Evolutionary conservation across 1,140 invertebrate species (phyloP).

Genomic region (Plodia interpunctella): DNA sequence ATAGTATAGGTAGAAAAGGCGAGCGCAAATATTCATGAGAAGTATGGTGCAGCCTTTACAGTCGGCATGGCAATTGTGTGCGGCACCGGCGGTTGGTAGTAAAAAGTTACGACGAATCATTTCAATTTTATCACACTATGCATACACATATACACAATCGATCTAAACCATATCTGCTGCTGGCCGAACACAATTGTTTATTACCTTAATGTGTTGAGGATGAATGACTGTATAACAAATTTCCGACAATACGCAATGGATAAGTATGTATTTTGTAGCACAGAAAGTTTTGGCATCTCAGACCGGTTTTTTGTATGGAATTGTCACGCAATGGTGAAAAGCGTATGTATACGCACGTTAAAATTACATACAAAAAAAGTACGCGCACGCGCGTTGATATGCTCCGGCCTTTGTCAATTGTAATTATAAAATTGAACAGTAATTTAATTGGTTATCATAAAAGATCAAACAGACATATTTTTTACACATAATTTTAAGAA

Average conservation of each 20-base stretch:
- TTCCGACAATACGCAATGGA: too few species aligned
- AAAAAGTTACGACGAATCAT: too few species aligned
- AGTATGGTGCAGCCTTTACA: not conserved
- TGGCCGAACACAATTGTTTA: not conserved
- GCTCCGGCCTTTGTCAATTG: constrained; percentile 17
- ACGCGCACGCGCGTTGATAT: too few species aligned
- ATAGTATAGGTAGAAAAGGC: too few species aligned
- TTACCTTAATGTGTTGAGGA: too few species aligned
- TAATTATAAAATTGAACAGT: not conserved
- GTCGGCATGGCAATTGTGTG: not conserved
- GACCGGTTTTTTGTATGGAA: too few species aligned
- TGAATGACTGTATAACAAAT: too few species aligned
- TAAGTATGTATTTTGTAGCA: not conserved
- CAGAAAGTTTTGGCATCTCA: not conserved
- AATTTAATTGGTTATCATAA: constrained; percentile 10
- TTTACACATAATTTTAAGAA: constrained; percentile 54
- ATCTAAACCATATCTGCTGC: not conserved
- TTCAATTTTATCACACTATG: not conserved
- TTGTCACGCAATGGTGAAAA: too few species aligned
- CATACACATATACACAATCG: too few species aligned
- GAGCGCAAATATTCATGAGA: not conserved
- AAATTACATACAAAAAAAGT: too few species aligned
- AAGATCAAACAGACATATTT: constrained; percentile 41
- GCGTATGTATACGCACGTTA: too few species aligned
- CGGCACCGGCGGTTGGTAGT: too few species aligned